Evolutionary conservation across 2,797 vertebrate species (phyloP).

Genomic region (Acrossocheilus fasciatus): DNA sequence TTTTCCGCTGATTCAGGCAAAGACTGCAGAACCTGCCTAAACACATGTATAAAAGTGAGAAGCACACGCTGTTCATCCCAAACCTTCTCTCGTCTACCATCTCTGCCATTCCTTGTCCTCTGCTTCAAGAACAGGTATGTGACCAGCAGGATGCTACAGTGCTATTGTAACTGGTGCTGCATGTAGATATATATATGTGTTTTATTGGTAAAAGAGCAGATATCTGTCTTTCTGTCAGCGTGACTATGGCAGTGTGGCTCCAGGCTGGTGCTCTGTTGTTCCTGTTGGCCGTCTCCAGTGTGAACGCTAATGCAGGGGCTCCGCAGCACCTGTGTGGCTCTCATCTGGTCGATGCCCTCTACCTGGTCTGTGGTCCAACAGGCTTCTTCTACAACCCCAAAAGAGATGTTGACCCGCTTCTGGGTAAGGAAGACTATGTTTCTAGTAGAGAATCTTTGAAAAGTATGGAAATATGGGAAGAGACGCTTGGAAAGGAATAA

Average conservation of each 20-base stretch:
- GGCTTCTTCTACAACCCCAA: constrained; percentile 86
- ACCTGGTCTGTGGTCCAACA: constrained; percentile 82
- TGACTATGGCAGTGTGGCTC: constrained; percentile 75
- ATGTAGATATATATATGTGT: background rate
- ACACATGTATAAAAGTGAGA: constrained; percentile 66
- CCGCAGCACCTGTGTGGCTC: constrained; percentile 82
- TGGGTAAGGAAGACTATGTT: constrained; percentile 75
- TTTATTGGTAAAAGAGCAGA: background rate
- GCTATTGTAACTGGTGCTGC: background rate
- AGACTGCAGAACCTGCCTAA: background rate
- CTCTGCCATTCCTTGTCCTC: constrained; percentile 52
- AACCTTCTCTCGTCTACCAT: constrained; percentile 56
- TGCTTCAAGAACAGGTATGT: constrained; percentile 55
- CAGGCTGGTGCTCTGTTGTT: constrained; percentile 75
- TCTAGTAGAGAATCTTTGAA: constrained; percentile 6
- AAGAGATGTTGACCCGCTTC: constrained; percentile 78
- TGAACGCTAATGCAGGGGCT: constrained; percentile 53
- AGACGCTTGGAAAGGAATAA: background rate
- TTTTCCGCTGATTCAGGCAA: constrained; percentile 61
- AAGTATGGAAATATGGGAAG: background rate
- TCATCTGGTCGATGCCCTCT: constrained; percentile 87
- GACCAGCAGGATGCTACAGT: background rate
- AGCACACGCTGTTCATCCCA: constrained; percentile 61
- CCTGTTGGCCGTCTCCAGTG: constrained; percentile 72
- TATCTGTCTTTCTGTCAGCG: background rate